Evolutionary conservation across 2,113 vertebrate species (phyloP).

Genomic region (Podarcis raffonei): DNA sequence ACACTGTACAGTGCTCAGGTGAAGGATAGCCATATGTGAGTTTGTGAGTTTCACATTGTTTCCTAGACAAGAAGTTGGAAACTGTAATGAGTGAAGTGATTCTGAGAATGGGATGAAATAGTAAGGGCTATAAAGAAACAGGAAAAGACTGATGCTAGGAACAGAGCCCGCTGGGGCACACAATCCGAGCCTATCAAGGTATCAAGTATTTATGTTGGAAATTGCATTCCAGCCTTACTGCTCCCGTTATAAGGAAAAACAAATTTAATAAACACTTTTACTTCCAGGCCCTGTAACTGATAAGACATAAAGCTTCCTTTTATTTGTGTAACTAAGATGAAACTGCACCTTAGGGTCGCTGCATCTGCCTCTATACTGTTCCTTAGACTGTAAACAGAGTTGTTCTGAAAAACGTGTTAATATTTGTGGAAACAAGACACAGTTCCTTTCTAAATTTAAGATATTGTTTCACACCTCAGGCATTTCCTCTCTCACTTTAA

Average conservation of each 20-base stretch:
- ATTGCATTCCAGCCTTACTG: neutral
- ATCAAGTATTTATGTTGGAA: neutral
- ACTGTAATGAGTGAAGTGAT: neutral
- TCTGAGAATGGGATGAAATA: neutral
- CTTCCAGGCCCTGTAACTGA: neutral
- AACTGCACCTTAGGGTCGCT: neutral
- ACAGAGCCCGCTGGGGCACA: neutral
- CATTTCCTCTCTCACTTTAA: neutral
- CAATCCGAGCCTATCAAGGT: fast-evolving
- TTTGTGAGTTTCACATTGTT: neutral
- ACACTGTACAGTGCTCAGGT: neutral
- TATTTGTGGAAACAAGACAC: neutral
- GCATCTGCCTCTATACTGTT: neutral
- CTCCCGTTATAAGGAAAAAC: neutral
- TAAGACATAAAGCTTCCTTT: neutral
- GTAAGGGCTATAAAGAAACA: neutral
- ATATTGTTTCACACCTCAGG: neutral
- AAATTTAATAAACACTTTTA: neutral
- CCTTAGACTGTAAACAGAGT: neutral
- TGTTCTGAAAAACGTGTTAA: neutral
- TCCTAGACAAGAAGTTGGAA: neutral
- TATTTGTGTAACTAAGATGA: neutral
- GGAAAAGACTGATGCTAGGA: neutral
- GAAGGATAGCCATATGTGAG: neutral
- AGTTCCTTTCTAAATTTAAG: neutral